Base-by-base conservation (phyloP, 2,797 vertebrate species). In the Sparidentex hasta region DNA sequence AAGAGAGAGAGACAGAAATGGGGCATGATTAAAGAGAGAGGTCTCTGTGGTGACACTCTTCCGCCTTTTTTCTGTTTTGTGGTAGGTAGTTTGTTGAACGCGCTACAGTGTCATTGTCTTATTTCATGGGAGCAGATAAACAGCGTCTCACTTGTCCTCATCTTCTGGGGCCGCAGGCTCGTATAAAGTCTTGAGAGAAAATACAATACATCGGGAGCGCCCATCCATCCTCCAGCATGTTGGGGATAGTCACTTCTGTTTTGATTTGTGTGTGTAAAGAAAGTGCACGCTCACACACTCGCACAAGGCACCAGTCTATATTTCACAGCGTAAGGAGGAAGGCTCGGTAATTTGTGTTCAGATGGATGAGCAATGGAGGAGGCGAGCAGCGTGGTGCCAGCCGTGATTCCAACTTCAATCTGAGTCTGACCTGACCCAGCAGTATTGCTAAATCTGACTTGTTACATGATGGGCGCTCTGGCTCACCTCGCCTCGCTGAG, bases 401-500 rank as follows among this genome's bases (percentile, higher is more conserved):
- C 83, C 69, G 16, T 71, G 86, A 89, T 89, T 92, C 86, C 73
- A 70, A 71, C 86, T 91, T 92, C 93, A 90, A 88, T 93, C 89
- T 87, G 72, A 74, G 81, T 86, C 84, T 83, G 88, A 92, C 90
- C 92, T 93, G 93, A 94, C 93, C 93, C 90, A 91, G 93, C 93
- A 91, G 79, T 90, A 89, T 92, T 91, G 91, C 93, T 91, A 88
- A 92, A 93, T 92, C 90, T 91, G 88, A 90, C 90, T 93, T 72
- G 91, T 91, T 93, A 95, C 92, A 92, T 87, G 90, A 90, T 62
- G 82, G 78, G 78, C 74, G 79, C 87, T 83, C 78, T 78, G 89
- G 87, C 92, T 91, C 90, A 84, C 90, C 88, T 90, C 89, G 61
- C 81, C 80, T 88, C 18, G 2, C 83, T 68, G 71, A 92, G 87